Evolutionary conservation across 2,113 vertebrate genomes (phyloP).

Genomic region (Scalopus aquaticus): DNA sequence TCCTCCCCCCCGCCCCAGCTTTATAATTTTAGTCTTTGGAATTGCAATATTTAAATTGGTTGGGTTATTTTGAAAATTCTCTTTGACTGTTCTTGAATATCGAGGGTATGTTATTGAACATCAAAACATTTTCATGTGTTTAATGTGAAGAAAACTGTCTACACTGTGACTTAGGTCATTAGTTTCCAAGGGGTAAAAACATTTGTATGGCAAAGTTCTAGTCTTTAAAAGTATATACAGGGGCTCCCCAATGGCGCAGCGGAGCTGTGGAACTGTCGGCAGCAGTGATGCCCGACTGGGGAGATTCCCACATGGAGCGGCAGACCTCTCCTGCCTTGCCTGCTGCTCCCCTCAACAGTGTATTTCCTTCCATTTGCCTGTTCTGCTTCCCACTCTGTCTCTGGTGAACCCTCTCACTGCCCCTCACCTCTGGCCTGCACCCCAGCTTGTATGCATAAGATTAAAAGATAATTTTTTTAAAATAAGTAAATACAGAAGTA

Average conservation of each 20-base stretch:
- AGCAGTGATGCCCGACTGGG: too few species aligned
- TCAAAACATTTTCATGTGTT: background rate
- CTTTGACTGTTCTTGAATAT: background rate
- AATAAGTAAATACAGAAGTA: background rate
- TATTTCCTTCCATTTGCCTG: too few species aligned
- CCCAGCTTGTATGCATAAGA: too few species aligned
- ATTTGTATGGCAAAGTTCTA: background rate
- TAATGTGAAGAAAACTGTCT: background rate
- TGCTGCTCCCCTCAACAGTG: too few species aligned
- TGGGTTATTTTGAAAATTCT: background rate
- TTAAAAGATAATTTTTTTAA: too few species aligned
- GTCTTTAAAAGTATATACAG: background rate
- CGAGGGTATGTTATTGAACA: background rate
- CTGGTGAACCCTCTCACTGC: too few species aligned
- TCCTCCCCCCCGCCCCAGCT: background rate
- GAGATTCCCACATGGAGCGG: too few species aligned
- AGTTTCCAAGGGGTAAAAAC: background rate
- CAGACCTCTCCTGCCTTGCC: too few species aligned
- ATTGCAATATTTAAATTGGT: background rate
- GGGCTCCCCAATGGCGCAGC: too few species aligned
- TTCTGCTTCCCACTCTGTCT: too few species aligned
- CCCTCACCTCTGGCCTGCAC: too few species aligned
- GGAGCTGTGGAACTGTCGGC: too few species aligned
- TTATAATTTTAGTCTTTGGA: background rate
- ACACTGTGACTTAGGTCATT: background rate